Percentiles rank a stretch among this genome's conserved stretches.
phyloP scores from a whole-genome alignment of 2,797 vertebrate species.

The Alectoris magna region DNA sequence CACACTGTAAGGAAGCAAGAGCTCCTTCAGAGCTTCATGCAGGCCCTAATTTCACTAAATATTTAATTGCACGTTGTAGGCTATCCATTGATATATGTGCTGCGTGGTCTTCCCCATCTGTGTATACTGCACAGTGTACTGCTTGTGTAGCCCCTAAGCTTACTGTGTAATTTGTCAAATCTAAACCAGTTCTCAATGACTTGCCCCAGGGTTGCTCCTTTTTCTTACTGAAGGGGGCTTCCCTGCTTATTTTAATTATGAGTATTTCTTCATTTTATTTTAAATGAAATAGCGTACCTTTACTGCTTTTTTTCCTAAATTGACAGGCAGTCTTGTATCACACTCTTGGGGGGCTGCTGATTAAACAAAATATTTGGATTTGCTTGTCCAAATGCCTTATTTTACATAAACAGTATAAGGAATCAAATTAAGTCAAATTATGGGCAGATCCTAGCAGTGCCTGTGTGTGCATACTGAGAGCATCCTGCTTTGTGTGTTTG shows the following conservation, averaged over 20 bases:
- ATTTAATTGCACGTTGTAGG: conserved; percentile 2
- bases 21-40: not conserved
- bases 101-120: not conserved
- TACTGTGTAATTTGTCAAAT: not conserved
- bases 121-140: not conserved
- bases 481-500: not conserved
- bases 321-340: not conserved
- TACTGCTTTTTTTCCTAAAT: not conserved
- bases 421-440: not conserved
- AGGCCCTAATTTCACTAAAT: not conserved
- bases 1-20: not conserved
- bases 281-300: not conserved
- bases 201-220: conserved; percentile 37
- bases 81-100: not conserved
- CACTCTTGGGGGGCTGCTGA: not conserved
- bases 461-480: not conserved
- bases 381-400: not conserved
- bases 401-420: not conserved
- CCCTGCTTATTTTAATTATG: not conserved
- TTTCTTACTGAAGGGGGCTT: not conserved
- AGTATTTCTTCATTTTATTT: conserved; percentile 6
- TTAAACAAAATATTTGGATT: conserved; percentile 25
- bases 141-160: not conserved
- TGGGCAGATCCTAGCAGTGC: not conserved
- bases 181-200: not conserved